These are phyloP conservation scores for Morelia viridis DNA, from an alignment of 2,797 vertebrate genomes.

Conservation along the genomic window DNA sequence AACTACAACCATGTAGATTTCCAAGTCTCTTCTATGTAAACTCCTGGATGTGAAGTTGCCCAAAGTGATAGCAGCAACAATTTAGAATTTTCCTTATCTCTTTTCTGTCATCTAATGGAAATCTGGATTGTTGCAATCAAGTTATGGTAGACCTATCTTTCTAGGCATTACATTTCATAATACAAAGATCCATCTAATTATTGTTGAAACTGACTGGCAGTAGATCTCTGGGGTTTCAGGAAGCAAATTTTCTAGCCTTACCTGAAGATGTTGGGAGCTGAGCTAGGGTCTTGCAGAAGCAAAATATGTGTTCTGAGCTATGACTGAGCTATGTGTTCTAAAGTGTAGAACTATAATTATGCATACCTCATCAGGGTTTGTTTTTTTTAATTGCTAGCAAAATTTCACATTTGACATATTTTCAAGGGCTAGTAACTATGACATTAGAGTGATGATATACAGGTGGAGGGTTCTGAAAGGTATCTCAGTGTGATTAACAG, in stretches of 20 bases:
- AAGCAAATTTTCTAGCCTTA: not conserved
- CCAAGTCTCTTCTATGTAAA: not conserved
- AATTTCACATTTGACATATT: not conserved
- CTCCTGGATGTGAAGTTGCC: not conserved
- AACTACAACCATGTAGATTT: not conserved
- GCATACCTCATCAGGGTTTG: not conserved
- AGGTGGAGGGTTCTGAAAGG: not conserved
- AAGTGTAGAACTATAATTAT: not conserved
- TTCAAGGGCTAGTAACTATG: not conserved
- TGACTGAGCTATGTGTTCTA: not conserved
- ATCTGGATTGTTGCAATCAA: not conserved
- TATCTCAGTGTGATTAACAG: not conserved
- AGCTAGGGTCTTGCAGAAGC: not conserved
- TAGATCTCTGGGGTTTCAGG: not conserved
- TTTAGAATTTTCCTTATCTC: not conserved
- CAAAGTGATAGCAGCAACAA: not conserved
- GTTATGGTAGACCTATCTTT: not conserved
- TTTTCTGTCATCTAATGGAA: not conserved
- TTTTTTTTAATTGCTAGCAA: not conserved
- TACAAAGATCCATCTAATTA: not conserved
- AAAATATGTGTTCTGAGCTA: not conserved
- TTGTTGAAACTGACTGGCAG: not conserved
- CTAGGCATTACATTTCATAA: not conserved
- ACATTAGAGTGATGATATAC: not conserved
- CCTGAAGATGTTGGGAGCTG: not conserved